Evolutionary conservation across 2,888 invertebrate species (phyloP), one percentile per base, ranked within the genome.

Genomic region (Meliscaeva auricollis): DNA sequence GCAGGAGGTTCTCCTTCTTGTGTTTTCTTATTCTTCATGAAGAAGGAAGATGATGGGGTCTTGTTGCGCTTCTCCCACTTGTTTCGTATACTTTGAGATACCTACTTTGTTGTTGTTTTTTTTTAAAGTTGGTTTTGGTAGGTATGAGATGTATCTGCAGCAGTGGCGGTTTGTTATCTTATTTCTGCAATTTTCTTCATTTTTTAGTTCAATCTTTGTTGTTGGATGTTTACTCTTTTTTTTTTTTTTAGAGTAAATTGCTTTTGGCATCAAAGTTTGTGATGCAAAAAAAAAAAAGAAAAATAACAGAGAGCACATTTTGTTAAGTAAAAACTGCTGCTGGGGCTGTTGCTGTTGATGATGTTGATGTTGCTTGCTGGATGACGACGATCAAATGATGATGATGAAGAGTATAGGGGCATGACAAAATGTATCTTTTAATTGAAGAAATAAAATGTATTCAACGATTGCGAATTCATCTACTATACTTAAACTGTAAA

Each of bases 351-450:
- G 75, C 76, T 76, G 68, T 68, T 84, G 75, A 72, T 80, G 75
- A 56, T 66, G 75, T 38, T 58, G 17, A 30, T 46, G 46, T 46
- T 64, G 30, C 30, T 64, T 30, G 26, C 15, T 17, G 20, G 38
- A 62, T 15, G 52, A 54, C 35, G 74, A 54, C n/a, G n/a, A n/a
- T n/a, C n/a, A n/a, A n/a, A n/a, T 68, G 68, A 76, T 69, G 81
- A 82, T 77, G 82, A 82, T 78, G 68, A 60, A 83, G 78, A 73
- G 78, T 78, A 76, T 84, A 68, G 72, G 70, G 74, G 60, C 72
- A 81, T 80, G 81, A 81, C 73, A 81, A 77, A 85, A 68, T 76
- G 80, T 81, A 68, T 81, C 68, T 76, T 81, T 85, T 73, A 81
- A 81, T 76, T 80, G 84, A 80, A 75, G 84, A 68, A 84, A 84